phyloP scores from a whole-genome alignment of 2,113 vertebrate species.

The Melanostigma gelatinosum region DNA sequence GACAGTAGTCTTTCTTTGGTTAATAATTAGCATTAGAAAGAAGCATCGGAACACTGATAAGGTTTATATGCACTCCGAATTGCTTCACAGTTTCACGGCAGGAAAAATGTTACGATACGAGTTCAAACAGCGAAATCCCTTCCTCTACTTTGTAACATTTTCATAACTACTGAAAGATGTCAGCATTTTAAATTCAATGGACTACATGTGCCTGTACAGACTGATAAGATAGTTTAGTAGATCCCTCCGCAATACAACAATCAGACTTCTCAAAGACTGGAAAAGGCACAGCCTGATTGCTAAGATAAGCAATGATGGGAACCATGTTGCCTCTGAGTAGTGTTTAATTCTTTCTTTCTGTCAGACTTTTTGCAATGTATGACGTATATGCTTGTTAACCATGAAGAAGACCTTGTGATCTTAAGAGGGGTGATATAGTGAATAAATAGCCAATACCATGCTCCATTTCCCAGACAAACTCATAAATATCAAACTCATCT shows the following conservation, averaged over 20 bases:
- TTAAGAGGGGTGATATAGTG: neutral
- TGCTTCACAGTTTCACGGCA: neutral
- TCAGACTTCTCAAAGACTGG: slow-evolving; percentile 18
- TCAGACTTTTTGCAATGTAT: neutral
- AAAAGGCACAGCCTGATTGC: neutral
- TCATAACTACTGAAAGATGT: neutral
- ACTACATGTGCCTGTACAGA: neutral
- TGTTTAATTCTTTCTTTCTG: neutral
- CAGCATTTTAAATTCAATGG: neutral
- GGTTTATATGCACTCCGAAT: neutral
- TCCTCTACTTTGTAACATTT: neutral
- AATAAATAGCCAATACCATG: neutral
- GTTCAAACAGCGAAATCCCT: neutral
- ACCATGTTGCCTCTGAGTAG: neutral
- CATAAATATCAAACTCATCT: neutral
- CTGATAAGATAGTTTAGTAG: neutral
- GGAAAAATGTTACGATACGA: too few species aligned
- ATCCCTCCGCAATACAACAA: slow-evolving; percentile 15
- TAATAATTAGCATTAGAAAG: slow-evolving; percentile 48
- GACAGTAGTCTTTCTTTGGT: slow-evolving; percentile 7
- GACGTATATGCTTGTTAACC: neutral
- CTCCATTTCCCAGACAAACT: neutral
- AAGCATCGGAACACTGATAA: slow-evolving; percentile 55
- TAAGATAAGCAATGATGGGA: slow-evolving; percentile 24
- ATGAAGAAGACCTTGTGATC: neutral